Percentiles rank a stretch among this genome's conserved stretches.
These are phyloP conservation scores for Drosophila albomicans DNA, from an alignment of 1,140 invertebrate genomes.

Conservation along the genomic window DNA sequence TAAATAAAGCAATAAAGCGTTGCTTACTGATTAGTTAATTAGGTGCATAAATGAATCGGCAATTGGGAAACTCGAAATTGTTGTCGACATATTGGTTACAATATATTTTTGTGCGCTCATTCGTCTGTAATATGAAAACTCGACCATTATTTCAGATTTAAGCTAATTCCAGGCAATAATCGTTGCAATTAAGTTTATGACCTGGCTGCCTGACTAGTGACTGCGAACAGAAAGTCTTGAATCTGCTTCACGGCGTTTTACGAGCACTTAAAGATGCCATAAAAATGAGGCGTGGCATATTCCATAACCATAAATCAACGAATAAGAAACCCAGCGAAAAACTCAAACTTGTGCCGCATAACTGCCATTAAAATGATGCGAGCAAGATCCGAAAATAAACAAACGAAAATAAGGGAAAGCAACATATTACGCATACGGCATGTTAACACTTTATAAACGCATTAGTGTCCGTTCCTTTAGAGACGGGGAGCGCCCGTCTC, in stretches of 20 bases:
- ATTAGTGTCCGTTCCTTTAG: conserved; percentile 48
- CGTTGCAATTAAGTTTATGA: conserved; percentile 72
- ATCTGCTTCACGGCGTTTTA: conserved; percentile 43
- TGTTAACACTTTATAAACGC: conserved; percentile 81
- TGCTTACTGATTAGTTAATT: conserved; percentile 20
- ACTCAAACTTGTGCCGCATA: conserved; percentile 46
- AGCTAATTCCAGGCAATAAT: conserved; percentile 67
- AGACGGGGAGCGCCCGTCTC: background rate
- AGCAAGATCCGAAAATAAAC: conserved; percentile 3
- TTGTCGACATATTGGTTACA: conserved; percentile 15
- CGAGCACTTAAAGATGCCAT: conserved; percentile 58
- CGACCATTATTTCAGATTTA: conserved; percentile 51
- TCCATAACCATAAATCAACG: conserved; percentile 64
- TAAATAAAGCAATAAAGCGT: conserved; percentile 23
- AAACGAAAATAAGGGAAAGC: background rate
- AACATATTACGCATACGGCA: conserved; percentile 67
- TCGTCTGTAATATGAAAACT: conserved; percentile 10
- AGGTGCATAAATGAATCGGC: conserved; percentile 10
- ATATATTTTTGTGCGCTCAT: background rate
- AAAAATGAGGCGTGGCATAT: conserved; percentile 63
- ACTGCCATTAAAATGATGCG: conserved; percentile 62
- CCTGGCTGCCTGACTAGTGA: conserved; percentile 7
- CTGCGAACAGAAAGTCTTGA: conserved; percentile 12
- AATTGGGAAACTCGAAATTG: conserved; percentile 12
- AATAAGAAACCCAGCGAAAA: conserved; percentile 18